A percentile compares a stretch with the other conserved stretches of the same genome.
These are phyloP conservation scores for Drosophila sucinea DNA, from an alignment of 1,140 invertebrate genomes.

Conservation along the genomic window DNA sequence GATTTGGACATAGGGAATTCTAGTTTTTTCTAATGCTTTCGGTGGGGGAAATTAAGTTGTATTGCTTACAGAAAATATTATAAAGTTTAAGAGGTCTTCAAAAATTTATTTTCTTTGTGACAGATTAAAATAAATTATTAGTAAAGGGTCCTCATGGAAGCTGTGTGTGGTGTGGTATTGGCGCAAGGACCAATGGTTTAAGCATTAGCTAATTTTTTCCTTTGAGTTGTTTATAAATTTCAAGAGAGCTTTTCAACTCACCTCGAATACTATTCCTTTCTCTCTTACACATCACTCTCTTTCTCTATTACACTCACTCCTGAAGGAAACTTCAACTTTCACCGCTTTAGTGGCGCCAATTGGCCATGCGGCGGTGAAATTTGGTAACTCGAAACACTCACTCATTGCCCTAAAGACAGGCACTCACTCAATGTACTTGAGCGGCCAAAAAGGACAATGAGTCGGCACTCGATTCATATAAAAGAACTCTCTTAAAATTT, in stretches of 20 bases:
- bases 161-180: neutral
- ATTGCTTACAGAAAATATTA: too few species aligned
- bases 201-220: neutral
- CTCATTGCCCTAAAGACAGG: conserved; percentile 7
- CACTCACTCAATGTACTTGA: conserved; percentile 30
- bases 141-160: neutral
- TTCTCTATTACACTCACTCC: conserved; percentile 25
- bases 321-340: neutral
- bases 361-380: conserved; percentile 41
- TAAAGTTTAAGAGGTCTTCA: too few species aligned
- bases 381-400: conserved; percentile 22
- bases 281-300: neutral
- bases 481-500: neutral
- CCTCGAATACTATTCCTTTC: neutral
- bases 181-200: neutral
- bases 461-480: neutral
- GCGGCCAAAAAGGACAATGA: neutral
- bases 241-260: conserved; percentile 35
- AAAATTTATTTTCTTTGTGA: too few species aligned
- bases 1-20: too few species aligned
- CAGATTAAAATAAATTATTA: too few species aligned
- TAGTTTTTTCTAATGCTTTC: too few species aligned
- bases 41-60: too few species aligned
- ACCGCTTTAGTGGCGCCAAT: conserved; percentile 46
- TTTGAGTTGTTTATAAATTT: neutral